Evolutionary conservation across 2,888 invertebrate species (phyloP), one percentile per base, ranked within the genome.

Genomic region (Rotaria macrura): DNA sequence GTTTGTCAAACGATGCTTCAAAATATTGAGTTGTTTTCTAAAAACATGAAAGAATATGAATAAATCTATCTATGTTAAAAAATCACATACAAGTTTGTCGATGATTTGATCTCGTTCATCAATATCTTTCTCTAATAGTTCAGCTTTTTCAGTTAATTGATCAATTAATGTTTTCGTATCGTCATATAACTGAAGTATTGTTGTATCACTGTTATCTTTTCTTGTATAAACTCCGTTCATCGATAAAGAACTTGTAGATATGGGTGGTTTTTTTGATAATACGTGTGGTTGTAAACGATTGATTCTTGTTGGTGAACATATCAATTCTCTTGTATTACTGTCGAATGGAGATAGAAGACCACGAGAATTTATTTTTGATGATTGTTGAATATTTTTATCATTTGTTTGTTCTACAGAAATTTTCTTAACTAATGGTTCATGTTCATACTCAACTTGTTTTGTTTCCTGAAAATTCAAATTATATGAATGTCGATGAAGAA

Each of bases 11-110:
- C 25, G 79, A 79, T 43, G 43, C 25, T 43, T 79, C 79, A 43
- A 79, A 43, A 79, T 79, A 79, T n/a, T 79, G 79, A 7, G 79
- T 43, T 79, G 79, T 79, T 79, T 79, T 79, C 43, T 65, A 34
- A 5, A 17, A 6, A 34, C 34, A 17, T 0, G 1, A 54, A 54
- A 54, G 25, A 7, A 25, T 23, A 25, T 25, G 7, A 25, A 54
- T 25, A 25, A 7, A 20, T 52, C 6, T 25, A 14, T 25, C 23
- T 54, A 25, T n/a, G n/a, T 25, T 23, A 25, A 54, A 25, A n/a
- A n/a, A n/a, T n/a, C n/a, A n/a, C 65, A 20, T 65, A 65, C 65
- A 20, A 79, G n/a, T n/a, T 79, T 79, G 25, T 79, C 79, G 43
- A 79, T 79, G 3, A 79, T 43, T 79, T 79, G 79, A 79, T 79